Evolutionary conservation across 2,888 invertebrate genomes (phyloP), one percentile per base, ranked within the genome.

Genomic region (Cheilosia scutellata): DNA sequence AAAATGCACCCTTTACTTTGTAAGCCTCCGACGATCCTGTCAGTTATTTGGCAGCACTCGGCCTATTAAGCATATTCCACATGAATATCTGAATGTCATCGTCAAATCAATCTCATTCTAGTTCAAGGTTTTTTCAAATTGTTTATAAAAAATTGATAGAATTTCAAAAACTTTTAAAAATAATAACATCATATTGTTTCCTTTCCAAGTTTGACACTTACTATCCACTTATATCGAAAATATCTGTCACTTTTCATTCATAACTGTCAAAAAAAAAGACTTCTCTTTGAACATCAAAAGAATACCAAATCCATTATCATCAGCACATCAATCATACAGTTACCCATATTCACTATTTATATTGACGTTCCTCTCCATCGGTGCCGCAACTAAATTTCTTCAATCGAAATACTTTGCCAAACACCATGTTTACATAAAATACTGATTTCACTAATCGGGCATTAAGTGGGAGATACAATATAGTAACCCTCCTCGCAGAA

Each of bases 391-490:
- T 27, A 25, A 27, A 27, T 51, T 51, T 51, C 25, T 20, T 20
- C 20, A 20, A 20, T 20, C 11, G 11, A 62, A 47, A 55, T 25
- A 5, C 16, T 44, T 63, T 7, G 29, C 37, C 11, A 49, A 49
- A 40, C 13, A 51, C 40, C 42, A 49, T 58, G 25, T 42, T 58
- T 51, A 40, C 58, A 25, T n/a, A 20, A 5, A 33, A 40, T 31
- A 65, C 65, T 47, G 37, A 65, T 65, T 40, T 57, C 53, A 31
- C 42, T 20, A 63, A 65, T 75, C 47, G 20, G 16, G 49, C 65
- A 66, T 75, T 65, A 66, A 66, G n/a, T 55, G 13, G 13, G 7
- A 27, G 25, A 42, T 20, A 2, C 20, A 20, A 20, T 20, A 2
- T 11, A 5, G 11, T 55, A n/a, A 13, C 13, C 13, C 4, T 58